Conservation (phyloP, 2,888 invertebrate species). For the Hirudinaria manillensis region DNA sequence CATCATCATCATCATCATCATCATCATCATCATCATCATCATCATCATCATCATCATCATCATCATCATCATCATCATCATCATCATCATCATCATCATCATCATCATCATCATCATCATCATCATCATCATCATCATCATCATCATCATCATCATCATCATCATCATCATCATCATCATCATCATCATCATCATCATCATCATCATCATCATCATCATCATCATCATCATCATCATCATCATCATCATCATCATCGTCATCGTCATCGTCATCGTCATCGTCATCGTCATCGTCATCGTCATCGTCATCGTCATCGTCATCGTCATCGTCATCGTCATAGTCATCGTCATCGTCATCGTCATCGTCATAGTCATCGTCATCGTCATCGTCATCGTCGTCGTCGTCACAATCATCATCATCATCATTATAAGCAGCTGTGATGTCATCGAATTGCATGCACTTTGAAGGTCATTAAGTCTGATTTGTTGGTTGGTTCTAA, state of each 20-base stretch:
- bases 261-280: not conserved
- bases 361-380: slow-evolving; percentile 3
- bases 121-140: not conserved
- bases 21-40: slow-evolving; percentile 7
- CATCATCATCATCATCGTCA: not conserved
- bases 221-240: not conserved
- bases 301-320: not conserved
- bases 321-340: not conserved
- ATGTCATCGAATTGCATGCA: too few relatives aligned
- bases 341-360: slow-evolving; percentile 9
- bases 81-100: slow-evolving; percentile 23
- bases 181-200: slow-evolving; percentile 11
- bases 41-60: not conserved
- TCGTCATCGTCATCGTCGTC: not conserved
- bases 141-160: not conserved
- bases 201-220: slow-evolving; percentile 16
- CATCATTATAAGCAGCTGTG: not conserved
- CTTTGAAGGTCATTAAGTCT: too few relatives aligned
- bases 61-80: not conserved
- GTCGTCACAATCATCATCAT: not conserved
- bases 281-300: not conserved
- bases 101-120: not conserved
- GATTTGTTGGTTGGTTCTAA: too few relatives aligned
- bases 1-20: slow-evolving; percentile 30
- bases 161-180: slow-evolving; percentile 9